Percentiles rank a stretch among this genome's conserved stretches.
phyloP scores from a whole-genome alignment of 2,797 vertebrate species.

The Phoxinus dragarum region DNA sequence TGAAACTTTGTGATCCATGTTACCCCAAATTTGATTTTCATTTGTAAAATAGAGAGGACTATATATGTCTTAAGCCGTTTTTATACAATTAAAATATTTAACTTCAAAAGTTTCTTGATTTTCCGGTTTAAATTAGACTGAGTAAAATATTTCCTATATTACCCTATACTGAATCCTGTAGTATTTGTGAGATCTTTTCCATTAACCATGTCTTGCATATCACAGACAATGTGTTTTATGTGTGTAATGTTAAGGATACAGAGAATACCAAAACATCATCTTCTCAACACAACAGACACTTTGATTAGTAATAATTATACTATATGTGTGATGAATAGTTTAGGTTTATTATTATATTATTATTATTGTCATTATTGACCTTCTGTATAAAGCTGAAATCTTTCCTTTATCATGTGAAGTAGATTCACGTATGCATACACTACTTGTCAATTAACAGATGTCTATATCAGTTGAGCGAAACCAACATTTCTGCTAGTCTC shows the following conservation, averaged over 20 bases:
- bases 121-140: neutral
- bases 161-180: neutral
- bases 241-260: neutral
- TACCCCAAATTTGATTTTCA: neutral
- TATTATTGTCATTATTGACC: neutral
- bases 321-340: neutral
- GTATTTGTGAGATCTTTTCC: neutral
- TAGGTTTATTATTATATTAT: neutral
- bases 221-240: neutral
- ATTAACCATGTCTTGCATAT: neutral
- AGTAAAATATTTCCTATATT: neutral
- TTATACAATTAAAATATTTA: too few species aligned
- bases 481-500: neutral
- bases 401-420: neutral
- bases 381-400: too few species aligned
- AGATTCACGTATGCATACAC: neutral
- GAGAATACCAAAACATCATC: neutral
- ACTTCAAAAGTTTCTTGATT: neutral
- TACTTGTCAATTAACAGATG: neutral
- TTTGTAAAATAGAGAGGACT: neutral
- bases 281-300: neutral
- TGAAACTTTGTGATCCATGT: neutral
- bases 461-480: neutral
- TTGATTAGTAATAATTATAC: neutral
- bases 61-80: neutral